phyloP scores from a whole-genome alignment of 2,797 vertebrate species.

The Huso huso region DNA sequence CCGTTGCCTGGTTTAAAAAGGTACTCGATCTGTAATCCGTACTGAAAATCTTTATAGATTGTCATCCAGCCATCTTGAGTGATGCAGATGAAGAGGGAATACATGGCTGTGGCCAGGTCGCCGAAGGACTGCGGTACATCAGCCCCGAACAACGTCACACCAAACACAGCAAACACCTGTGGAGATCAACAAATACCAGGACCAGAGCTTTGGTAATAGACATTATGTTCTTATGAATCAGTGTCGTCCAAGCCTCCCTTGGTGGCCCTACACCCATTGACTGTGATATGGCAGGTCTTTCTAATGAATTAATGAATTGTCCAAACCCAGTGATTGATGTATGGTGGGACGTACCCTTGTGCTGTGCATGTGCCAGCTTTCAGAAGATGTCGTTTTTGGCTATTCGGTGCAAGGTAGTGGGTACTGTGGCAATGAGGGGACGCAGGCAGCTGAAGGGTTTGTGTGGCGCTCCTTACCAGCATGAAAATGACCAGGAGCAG shows the following conservation, averaged over 20 bases:
- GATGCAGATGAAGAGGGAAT: conserved; percentile 46
- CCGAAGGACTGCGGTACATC: conserved; percentile 37
- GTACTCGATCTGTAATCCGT: conserved; percentile 20
- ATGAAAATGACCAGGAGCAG: conserved; percentile 43
- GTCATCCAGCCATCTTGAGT: conserved; percentile 41
- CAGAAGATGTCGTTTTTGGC: no score
- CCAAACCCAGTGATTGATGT: no score
- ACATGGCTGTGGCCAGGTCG: conserved; percentile 38
- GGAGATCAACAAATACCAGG: neutral
- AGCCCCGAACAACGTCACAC: conserved; percentile 44
- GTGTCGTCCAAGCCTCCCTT: no score
- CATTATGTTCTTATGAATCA: no score
- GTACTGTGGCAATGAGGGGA: neutral
- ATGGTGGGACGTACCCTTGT: no score
- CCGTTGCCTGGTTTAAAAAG: no score
- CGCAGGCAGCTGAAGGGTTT: neutral
- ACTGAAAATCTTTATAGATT: conserved; percentile 39
- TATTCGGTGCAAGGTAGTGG: no score
- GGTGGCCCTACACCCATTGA: no score
- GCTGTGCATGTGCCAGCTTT: no score
- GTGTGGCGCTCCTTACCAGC: conserved; percentile 32
- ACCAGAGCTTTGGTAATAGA: no score
- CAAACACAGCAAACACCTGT: conserved; percentile 44
- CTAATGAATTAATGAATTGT: no score
- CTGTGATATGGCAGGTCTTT: no score